Base-by-base conservation (phyloP, 64 coral and sea anemone genomes). In the Montipora capricornis region DNA sequence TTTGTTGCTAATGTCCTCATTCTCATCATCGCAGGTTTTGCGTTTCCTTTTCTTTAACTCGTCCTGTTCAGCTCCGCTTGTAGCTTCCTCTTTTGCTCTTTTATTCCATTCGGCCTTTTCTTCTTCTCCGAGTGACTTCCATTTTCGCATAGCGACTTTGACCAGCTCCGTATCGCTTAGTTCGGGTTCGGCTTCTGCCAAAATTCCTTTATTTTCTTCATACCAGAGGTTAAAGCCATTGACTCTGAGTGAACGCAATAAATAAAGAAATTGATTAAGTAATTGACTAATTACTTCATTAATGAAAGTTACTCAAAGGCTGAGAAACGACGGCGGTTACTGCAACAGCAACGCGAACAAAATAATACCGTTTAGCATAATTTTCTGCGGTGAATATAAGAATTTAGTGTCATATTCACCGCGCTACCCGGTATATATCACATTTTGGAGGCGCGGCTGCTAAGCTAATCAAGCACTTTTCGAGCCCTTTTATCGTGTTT, bases 221-320 rank as follows among this genome's bases (percentile, higher is more conserved):
- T 94, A 78, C 96, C 96, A 98, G 12, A 98, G 44, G 55, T 75
- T 98, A 78, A 98, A 98, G 66, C 96, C 96, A 89, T 89, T 94
- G 80, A 90, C 80, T 78, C 96, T 98, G 77, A 5, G 3, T 68
- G 5, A 71, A 71, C 14, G 5, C 68, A 71, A 4, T 5, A 71
- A 64, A 12, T 3, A 64, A 15, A 64, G 1, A 12, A 64, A 6
- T 8, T 8, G 6, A 57, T 57, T 57, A 57, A 6, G 6, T 57
- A 37, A 37, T 37, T 37, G 29, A 37, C 29, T 37, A 37, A 37
- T 37, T 37, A 37, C 29, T 37, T 37, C 29, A 37, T 37, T 37
- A 37, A 37, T 37, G 29, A 37, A 37, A 37, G 29, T 37, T 37
- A 37, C 29, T 37, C 29, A 37, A 37, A 37, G 29, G 0, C 29